Evolutionary conservation across 2,113 vertebrate species (phyloP).

Genomic region (Ahaetulla prasina): DNA sequence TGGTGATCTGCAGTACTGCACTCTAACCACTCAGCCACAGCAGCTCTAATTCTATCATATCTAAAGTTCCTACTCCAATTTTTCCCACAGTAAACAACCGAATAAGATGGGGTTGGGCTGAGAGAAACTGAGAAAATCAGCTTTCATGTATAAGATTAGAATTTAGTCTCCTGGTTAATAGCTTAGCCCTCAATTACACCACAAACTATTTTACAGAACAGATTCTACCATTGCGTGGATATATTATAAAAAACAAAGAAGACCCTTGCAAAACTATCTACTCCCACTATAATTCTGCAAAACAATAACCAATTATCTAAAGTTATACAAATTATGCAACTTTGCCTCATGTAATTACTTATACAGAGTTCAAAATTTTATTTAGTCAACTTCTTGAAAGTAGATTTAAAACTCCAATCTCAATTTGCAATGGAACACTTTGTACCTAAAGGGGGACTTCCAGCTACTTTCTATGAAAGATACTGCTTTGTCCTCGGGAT

Average conservation of each 20-base stretch:
- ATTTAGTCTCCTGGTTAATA: neutral
- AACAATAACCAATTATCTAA: neutral
- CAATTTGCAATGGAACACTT: neutral
- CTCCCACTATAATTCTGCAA: neutral
- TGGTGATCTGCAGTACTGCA: no score
- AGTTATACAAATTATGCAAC: neutral
- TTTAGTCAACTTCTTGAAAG: neutral
- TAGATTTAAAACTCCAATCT: neutral
- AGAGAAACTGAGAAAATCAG: neutral
- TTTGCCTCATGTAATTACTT: neutral
- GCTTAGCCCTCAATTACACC: neutral
- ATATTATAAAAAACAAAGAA: neutral
- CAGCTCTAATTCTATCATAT: no score
- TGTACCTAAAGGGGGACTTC: neutral
- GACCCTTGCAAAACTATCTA: neutral
- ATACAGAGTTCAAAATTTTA: neutral
- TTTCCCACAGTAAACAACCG: neutral
- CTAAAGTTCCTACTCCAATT: neutral
- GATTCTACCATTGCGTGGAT: neutral
- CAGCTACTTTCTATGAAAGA: neutral
- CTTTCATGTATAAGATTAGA: neutral
- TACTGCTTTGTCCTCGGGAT: neutral
- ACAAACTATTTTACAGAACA: neutral
- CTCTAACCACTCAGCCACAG: no score
- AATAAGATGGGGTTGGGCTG: neutral